These are phyloP conservation scores for Chrysopilus asiliformis DNA, from an alignment of 2,888 invertebrate species.

Conservation along the genomic window DNA sequence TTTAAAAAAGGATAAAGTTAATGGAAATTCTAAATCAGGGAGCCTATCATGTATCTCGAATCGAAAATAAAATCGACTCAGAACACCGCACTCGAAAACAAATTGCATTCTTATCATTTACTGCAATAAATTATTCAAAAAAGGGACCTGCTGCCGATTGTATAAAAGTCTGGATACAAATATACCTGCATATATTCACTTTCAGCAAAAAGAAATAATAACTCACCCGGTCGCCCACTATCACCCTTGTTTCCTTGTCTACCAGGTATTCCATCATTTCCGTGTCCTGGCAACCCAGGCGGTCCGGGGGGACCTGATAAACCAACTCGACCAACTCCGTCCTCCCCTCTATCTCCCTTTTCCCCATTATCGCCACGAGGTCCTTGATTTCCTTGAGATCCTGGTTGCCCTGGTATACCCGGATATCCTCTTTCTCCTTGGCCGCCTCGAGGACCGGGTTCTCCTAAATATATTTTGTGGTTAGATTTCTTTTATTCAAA, in stretches of 20 bases:
- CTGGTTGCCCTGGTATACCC: conserved; percentile 56
- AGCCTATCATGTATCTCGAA: no score
- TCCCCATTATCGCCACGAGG: conserved; percentile 46
- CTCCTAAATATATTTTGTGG: conserved; percentile 32
- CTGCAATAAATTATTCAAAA: no score
- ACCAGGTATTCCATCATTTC: conserved; percentile 51
- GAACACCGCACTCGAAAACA: no score
- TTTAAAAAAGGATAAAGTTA: no score
- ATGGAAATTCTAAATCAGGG: not conserved
- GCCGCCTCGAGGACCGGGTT: conserved; percentile 41
- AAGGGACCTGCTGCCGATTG: no score
- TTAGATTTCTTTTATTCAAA: not conserved
- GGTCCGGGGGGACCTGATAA: conserved; percentile 55
- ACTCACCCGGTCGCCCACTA: conserved; percentile 53
- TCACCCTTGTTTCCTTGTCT: conserved; percentile 63
- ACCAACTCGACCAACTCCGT: conserved; percentile 63
- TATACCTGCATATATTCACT: no score
- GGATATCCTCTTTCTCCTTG: conserved; percentile 57
- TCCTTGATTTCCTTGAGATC: conserved; percentile 43
- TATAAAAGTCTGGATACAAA: no score
- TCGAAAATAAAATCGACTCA: no score
- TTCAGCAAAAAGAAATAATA: conserved; percentile 5
- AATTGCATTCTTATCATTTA: not conserved
- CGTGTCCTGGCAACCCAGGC: conserved; percentile 55
- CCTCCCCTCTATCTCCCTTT: conserved; percentile 56